Evolutionary conservation across 2,888 invertebrate species (phyloP).

Genomic region (Enoplolaimus lenunculus): DNA sequence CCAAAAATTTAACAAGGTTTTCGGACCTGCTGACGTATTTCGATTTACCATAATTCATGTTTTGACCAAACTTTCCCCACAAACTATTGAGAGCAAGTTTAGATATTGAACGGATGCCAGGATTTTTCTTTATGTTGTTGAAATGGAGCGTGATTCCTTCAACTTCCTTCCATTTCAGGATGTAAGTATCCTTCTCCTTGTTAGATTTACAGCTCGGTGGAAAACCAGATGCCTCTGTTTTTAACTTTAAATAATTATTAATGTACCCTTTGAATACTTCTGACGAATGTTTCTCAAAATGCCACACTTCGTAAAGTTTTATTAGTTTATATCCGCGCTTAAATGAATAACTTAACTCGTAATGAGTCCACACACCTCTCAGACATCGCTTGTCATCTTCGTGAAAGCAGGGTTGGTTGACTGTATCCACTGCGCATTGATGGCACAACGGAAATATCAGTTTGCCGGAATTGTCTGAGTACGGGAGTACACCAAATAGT

Average conservation of each 20-base stretch:
- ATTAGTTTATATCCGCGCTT: background rate
- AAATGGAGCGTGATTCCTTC: background rate
- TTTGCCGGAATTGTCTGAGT: background rate
- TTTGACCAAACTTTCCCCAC: too few relatives aligned
- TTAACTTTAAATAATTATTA: background rate
- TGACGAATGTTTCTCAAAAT: background rate
- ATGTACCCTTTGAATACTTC: background rate
- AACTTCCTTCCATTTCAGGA: background rate
- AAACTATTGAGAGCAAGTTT: too few relatives aligned
- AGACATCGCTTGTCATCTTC: background rate
- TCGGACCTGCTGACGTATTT: background rate
- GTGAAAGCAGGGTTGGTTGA: background rate
- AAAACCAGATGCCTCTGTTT: too few relatives aligned
- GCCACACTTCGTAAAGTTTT: too few relatives aligned
- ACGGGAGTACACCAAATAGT: constrained; percentile 1
- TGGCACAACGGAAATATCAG: background rate
- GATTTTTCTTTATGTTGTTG: background rate
- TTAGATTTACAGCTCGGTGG: background rate
- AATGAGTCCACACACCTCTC: too few relatives aligned
- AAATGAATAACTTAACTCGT: background rate
- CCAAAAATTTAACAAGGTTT: background rate
- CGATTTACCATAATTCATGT: too few relatives aligned
- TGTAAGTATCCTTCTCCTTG: background rate
- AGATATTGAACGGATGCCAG: background rate
- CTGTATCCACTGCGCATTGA: background rate